Evolutionary conservation across 2,113 vertebrate species (phyloP), one percentile per base, ranked within the genome.

Genomic region (Aythya baeri): DNA sequence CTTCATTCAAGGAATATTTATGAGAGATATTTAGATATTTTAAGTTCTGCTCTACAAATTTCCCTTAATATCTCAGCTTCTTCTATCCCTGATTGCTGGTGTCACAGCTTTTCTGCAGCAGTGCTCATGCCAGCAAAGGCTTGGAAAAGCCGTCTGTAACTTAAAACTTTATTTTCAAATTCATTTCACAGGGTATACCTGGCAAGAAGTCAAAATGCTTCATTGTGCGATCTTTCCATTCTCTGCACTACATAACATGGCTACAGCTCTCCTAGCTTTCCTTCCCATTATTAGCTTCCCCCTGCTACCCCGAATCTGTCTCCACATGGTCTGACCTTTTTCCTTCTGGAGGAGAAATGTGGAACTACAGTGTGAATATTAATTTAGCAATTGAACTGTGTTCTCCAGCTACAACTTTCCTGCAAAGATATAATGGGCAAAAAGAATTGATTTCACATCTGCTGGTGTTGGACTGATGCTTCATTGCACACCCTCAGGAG

Each of bases 201-300:
- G 93, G 94, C 92, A 94, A 66, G 83, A 94, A 93, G 83, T 97
- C 91, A 92, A 94, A 96, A 92, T 90, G 75, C 85, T 96, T 94
- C 78, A 50, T 17, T 81, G 68, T 52, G 44, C 83, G 77, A 94
- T 83, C 88, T 80, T 91, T 96, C 71, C 75, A 63, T 46, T 96
- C 83, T 94, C 72, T 57, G 20, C 17, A 29, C 22, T 95, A 38
- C 59, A 36, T 50, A 65, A 83, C 73, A 50, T 68, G 63, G 67
- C 66, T 93, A 3, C 9, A 88, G 34, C 29, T 86, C 38, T 89
- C 27, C 61, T 29, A 86, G 14, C 27, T 46, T 36, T 88, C 49
- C 65, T 67, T 90, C 29, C 71, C 83, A 46, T 70, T 27, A 23
- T 10, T 74, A 79, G 13, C 70, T 76, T 59, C 22, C 29, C 14